Percentiles rank a stretch among this genome's conserved stretches.
Conservation (phyloP, 2,888 invertebrate species). For the Caenorhabditis sp. region DNA sequence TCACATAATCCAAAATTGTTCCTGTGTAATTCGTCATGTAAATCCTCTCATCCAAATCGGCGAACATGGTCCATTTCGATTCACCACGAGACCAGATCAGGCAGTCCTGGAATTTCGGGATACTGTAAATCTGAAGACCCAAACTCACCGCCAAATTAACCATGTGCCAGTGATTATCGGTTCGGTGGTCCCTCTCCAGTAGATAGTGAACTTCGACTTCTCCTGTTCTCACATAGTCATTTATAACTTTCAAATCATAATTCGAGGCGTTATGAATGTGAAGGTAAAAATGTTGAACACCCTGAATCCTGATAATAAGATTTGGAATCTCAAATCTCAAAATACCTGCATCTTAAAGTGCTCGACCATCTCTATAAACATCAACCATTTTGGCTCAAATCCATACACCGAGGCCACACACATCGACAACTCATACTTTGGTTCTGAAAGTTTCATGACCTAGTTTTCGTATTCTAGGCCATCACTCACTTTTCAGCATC, state of each 20-base stretch:
- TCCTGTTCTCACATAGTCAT: slow-evolving; percentile 48
- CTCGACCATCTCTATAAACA: slow-evolving; percentile 47
- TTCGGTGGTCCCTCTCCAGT: slow-evolving; percentile 26
- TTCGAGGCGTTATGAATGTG: slow-evolving; percentile 21
- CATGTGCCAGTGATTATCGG: slow-evolving; percentile 34
- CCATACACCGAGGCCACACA: slow-evolving; percentile 50
- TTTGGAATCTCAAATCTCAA: not conserved
- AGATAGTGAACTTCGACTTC: slow-evolving; percentile 38
- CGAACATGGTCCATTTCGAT: slow-evolving; percentile 53
- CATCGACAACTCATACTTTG: slow-evolving; percentile 31
- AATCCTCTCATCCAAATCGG: slow-evolving; percentile 42
- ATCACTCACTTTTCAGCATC: slow-evolving; percentile 11
- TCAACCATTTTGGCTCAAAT: slow-evolving; percentile 45
- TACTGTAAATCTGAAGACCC: not conserved
- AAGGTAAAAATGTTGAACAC: slow-evolving; percentile 48
- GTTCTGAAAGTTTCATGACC: not conserved
- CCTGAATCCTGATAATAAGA: not conserved
- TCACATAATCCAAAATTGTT: slow-evolving; percentile 48
- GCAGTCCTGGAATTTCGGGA: slow-evolving; percentile 29
- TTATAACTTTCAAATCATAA: slow-evolving; percentile 29
- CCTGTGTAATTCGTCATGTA: slow-evolving; percentile 41
- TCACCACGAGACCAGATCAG: slow-evolving; percentile 25
- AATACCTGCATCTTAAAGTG: slow-evolving; percentile 48
- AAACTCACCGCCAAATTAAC: slow-evolving; percentile 20
- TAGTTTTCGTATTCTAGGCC: not conserved